Base-by-base conservation (phyloP, 2,113 vertebrate genomes). In the Anarrhichthys ocellatus region DNA sequence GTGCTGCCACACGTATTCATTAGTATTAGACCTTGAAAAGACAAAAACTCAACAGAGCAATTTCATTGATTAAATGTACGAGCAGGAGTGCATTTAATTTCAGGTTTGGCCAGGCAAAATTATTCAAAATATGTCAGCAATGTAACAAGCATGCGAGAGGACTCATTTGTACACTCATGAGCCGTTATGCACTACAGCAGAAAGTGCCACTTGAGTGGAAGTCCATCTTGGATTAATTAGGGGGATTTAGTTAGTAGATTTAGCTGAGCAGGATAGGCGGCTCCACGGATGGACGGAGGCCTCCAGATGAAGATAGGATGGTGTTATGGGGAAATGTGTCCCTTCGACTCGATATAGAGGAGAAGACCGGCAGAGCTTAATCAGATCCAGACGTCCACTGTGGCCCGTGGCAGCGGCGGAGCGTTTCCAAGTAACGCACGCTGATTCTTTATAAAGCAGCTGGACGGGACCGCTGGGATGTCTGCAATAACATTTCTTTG, bases 391-490 rank as follows among this genome's bases (percentile, higher is more conserved):
- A 87, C 44, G 20, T 69, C 83, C 73, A 65, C 68, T 24, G 66
- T 22, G 70, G 79, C 91, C 91, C 77, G 4, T 73, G 90, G 90
- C 88, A 68, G 82, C 64, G 36, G 86, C 85, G 15, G 67, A 85
- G 84, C 42, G 29, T 78, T 86, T 87, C 74, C 10, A 9, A 77
- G 75, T 82, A 87, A 83, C 75, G 56, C 72, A 87, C 87, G 92
- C 88, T n/a, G 87, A 92, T 93, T 93, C 89, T 89, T 82, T 85
- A 64, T 88, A 74, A 84, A 90, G 65, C 85, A 56, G 84, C 89
- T 84, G 79, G 85, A 90, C 61, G 80, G 54, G 52, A 36, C 64
- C 69, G 13, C 87, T 78, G 83, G 83, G 74, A 87, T 87, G 88
- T 91, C 91, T 84, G 88, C 89, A 89, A 88, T 89, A 89, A 88